phyloP scores from a whole-genome alignment of 2,888 invertebrate species.

The Gortyna flavago region DNA sequence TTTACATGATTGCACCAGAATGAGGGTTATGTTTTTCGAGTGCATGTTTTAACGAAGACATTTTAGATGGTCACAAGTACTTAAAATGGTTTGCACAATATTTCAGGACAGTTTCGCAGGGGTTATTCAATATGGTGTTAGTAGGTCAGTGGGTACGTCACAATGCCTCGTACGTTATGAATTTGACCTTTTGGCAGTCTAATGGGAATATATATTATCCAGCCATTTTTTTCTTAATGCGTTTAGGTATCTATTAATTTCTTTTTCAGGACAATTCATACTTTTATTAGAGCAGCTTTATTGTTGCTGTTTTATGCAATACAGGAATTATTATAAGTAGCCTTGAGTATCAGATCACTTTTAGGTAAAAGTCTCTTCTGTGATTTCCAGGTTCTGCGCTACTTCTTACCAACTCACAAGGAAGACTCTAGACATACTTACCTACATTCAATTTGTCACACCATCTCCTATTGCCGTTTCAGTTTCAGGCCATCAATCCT shows the following conservation, averaged over 20 bases:
- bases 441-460: neutral
- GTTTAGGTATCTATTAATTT: neutral
- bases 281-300: neutral
- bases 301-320: neutral
- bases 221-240: too few species aligned
- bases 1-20: too few species aligned
- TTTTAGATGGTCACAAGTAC: neutral
- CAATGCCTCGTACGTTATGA: neutral
- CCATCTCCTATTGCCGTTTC: neutral
- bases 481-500: neutral
- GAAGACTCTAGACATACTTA: too few species aligned
- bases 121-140: neutral
- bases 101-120: neutral
- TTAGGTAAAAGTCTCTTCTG: neutral
- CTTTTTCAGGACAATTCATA: neutral
- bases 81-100: neutral
- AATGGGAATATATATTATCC: neutral
- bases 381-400: neutral
- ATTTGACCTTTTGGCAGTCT: neutral
- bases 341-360: neutral
- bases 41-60: neutral
- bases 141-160: neutral
- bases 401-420: neutral
- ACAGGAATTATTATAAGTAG: neutral
- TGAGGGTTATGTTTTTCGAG: too few species aligned